A percentile compares a stretch with the other conserved stretches of the same genome.
Evolutionary conservation across 2,888 invertebrate species (phyloP).

Genomic region (Eupithecia pulchellata): DNA sequence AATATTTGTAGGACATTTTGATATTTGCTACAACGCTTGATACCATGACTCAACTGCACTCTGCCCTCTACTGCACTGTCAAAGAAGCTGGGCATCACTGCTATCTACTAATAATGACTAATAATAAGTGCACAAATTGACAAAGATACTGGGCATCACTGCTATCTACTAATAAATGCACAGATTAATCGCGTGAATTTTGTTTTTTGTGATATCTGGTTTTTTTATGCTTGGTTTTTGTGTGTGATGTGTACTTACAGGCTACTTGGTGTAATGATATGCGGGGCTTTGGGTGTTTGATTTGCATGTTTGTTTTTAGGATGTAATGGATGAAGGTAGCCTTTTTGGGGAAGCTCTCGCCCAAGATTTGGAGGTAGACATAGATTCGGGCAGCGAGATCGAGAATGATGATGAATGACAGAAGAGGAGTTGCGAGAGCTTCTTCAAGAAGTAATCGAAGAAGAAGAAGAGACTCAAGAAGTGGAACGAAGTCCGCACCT

Average conservation of each 20-base stretch:
- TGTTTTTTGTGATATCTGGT: not conserved
- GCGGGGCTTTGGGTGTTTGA: conserved; percentile 3
- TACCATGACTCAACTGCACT: too few species aligned
- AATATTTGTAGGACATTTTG: too few species aligned
- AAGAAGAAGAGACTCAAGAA: not conserved
- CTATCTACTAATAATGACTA: too few species aligned
- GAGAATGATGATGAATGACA: not conserved
- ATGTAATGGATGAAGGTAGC: conserved; percentile 6
- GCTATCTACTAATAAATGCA: not conserved
- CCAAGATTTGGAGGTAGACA: not conserved
- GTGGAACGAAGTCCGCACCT: not conserved
- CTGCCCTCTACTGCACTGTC: too few species aligned
- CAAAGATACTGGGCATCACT: not conserved
- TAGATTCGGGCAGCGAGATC: not conserved
- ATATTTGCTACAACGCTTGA: too few species aligned
- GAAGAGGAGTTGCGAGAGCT: not conserved
- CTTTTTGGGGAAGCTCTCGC: not conserved
- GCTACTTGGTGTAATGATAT: conserved; percentile 2
- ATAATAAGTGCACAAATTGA: too few species aligned
- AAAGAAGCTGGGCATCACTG: too few species aligned
- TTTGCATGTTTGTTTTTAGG: conserved; percentile 9
- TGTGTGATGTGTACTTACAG: not conserved
- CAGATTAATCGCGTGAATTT: too few species aligned
- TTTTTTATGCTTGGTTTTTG: conserved; percentile 6
- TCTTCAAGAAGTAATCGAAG: not conserved